These are phyloP conservation scores for Magallana nippona DNA, from an alignment of 2,888 invertebrate species.

Conservation along the genomic window DNA sequence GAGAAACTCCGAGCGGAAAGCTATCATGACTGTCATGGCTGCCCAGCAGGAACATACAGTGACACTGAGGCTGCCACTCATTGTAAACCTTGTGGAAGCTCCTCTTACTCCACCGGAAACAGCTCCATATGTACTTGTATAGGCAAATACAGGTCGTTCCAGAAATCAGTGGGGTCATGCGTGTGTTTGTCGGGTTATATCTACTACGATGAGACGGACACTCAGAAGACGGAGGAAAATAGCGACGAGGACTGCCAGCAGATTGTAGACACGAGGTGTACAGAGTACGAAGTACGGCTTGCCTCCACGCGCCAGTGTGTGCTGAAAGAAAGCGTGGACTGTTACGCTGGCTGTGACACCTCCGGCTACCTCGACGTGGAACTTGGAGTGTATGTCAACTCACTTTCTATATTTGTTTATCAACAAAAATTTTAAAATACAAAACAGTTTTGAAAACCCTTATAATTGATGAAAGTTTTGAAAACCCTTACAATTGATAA, in stretches of 20 bases:
- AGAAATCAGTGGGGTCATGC: conserved; percentile 72
- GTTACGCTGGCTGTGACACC: conserved; percentile 61
- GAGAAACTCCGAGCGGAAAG: conserved; percentile 57
- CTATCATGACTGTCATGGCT: conserved; percentile 67
- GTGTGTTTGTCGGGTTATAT: conserved; percentile 71
- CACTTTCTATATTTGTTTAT: too few species aligned
- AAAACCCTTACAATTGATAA: too few species aligned
- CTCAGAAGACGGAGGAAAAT: conserved; percentile 55
- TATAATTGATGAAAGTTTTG: too few species aligned
- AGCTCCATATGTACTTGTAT: conserved; percentile 69
- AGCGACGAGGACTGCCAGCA: conserved; percentile 73
- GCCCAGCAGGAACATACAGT: conserved; percentile 70
- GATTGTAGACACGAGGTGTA: conserved; percentile 68
- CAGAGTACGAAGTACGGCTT: conserved; percentile 61
- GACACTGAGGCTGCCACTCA: conserved; percentile 63
- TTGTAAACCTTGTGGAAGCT: conserved; percentile 75
- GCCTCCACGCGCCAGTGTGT: conserved; percentile 65
- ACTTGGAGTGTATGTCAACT: conserved; percentile 51
- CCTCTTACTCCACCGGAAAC: conserved; percentile 61
- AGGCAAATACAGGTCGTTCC: conserved; percentile 74
- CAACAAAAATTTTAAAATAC: not conserved
- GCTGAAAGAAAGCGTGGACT: conserved; percentile 62
- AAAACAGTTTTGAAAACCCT: not conserved
- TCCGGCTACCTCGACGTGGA: conserved; percentile 56
- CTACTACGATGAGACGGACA: conserved; percentile 73